Conservation (phyloP, 2,888 invertebrate species). For the Unio pictorum region DNA sequence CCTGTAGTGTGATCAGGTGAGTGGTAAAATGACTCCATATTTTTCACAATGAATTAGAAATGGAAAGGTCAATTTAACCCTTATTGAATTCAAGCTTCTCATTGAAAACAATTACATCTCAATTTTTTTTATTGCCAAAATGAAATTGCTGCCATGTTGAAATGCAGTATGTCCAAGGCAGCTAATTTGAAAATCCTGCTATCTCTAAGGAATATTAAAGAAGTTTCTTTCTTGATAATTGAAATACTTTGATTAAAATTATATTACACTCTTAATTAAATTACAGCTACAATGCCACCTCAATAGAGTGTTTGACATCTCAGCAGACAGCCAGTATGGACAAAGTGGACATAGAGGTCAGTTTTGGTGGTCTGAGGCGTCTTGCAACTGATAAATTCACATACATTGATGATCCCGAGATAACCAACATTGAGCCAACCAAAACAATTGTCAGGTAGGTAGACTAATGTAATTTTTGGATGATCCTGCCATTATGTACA, state of each 20-base stretch:
- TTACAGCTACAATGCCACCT: slow-evolving; percentile 48
- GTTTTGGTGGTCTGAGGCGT: slow-evolving; percentile 57
- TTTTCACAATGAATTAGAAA: not conserved
- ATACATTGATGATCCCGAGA: slow-evolving; percentile 91
- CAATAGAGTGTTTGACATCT: slow-evolving; percentile 49
- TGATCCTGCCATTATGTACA: too few relatives aligned
- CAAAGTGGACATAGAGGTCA: slow-evolving; percentile 50
- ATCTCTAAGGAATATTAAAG: too few relatives aligned
- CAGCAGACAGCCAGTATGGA: slow-evolving; percentile 39
- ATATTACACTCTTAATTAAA: not conserved
- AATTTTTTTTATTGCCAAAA: too few relatives aligned
- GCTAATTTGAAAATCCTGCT: too few relatives aligned
- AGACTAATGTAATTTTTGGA: too few relatives aligned
- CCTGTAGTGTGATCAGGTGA: slow-evolving; percentile 53
- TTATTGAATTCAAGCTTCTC: too few relatives aligned
- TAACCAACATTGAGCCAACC: slow-evolving; percentile 87
- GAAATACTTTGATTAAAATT: too few relatives aligned
- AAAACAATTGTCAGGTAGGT: slow-evolving; percentile 56
- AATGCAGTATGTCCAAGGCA: too few relatives aligned
- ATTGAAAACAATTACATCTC: too few relatives aligned
- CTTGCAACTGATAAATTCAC: slow-evolving; percentile 74
- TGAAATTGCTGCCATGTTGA: too few relatives aligned
- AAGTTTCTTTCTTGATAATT: not conserved
- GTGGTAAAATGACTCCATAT: slow-evolving; percentile 2
- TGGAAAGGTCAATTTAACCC: too few relatives aligned